A percentile compares a stretch with the other conserved stretches of the same genome.
Conservation (phyloP, 2,888 invertebrate genomes). For the Choreutis nemorana region DNA sequence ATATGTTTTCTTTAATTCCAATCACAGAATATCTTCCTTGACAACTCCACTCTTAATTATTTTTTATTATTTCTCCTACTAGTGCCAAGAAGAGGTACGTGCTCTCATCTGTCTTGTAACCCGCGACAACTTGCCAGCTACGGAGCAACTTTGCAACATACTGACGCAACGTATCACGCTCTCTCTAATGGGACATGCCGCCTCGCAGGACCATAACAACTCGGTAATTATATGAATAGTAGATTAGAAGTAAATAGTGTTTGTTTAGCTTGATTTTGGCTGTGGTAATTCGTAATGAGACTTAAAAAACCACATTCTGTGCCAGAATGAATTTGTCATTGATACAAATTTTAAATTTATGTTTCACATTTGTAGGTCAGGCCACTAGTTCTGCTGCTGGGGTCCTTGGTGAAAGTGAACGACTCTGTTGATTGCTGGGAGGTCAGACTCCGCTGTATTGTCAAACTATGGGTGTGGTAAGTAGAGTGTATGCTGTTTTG, state of each 20-base stretch:
- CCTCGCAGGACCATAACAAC: conserved; percentile 64
- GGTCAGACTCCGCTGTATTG: conserved; percentile 85
- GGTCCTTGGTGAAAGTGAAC: conserved; percentile 88
- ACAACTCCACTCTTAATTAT: neutral
- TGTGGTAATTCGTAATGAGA: too few species aligned
- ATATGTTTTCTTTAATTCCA: too few species aligned
- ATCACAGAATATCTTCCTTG: neutral
- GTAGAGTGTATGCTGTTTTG: too few species aligned
- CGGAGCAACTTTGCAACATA: conserved; percentile 82
- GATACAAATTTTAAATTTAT: neutral
- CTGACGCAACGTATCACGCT: conserved; percentile 86
- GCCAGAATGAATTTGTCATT: conserved; percentile 1
- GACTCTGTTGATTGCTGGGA: conserved; percentile 92
- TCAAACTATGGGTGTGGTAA: conserved; percentile 78
- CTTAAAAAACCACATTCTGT: too few species aligned
- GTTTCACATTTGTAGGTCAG: conserved; percentile 68
- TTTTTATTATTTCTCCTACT: conserved; percentile 11
- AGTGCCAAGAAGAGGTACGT: conserved; percentile 89
- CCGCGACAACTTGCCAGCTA: conserved; percentile 83
- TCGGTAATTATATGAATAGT: conserved; percentile 44
- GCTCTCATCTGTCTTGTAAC: conserved; percentile 89
- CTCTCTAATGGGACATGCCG: conserved; percentile 78
- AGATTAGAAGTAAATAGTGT: too few species aligned
- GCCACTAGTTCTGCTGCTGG: conserved; percentile 88
- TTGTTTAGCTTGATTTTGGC: too few species aligned